Evolutionary conservation across 2,888 invertebrate genomes (phyloP).

Genomic region (Ypsolopha scabrella): DNA sequence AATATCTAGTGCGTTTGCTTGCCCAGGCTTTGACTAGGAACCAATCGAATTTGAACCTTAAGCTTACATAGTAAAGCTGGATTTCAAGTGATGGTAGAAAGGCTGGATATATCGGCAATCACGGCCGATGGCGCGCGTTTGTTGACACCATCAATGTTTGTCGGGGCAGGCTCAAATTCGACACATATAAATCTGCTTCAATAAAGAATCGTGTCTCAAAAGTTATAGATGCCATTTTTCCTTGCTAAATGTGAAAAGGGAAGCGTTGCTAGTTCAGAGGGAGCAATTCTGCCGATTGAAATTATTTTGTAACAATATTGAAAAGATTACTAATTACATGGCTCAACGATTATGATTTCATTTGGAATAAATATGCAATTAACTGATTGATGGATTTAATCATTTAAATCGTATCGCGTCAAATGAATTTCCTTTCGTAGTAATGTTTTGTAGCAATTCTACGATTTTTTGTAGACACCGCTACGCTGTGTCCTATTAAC

Average conservation of each 20-base stretch:
- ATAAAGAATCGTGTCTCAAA: not conserved
- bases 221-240: not conserved
- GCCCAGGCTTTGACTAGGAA: not conserved
- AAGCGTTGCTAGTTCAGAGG: not conserved
- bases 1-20: conserved; percentile 1
- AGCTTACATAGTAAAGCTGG: not conserved
- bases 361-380: too few relatives aligned
- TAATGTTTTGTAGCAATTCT: too few relatives aligned
- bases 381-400: too few relatives aligned
- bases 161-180: not conserved
- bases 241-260: not conserved
- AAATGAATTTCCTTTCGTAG: too few relatives aligned
- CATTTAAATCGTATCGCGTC: too few relatives aligned
- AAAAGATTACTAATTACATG: too few relatives aligned
- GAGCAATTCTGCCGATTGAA: too few relatives aligned
- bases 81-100: not conserved
- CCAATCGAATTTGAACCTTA: not conserved
- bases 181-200: not conserved
- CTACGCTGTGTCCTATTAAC: too few relatives aligned
- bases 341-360: too few relatives aligned
- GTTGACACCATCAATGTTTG: conserved; percentile 9
- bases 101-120: conserved; percentile 4
- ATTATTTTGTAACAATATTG: too few relatives aligned
- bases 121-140: conserved; percentile 5
- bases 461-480: too few relatives aligned